These are phyloP conservation scores for Phalloptychus januarius DNA, from an alignment of 2,797 vertebrate genomes.

Conservation along the genomic window DNA sequence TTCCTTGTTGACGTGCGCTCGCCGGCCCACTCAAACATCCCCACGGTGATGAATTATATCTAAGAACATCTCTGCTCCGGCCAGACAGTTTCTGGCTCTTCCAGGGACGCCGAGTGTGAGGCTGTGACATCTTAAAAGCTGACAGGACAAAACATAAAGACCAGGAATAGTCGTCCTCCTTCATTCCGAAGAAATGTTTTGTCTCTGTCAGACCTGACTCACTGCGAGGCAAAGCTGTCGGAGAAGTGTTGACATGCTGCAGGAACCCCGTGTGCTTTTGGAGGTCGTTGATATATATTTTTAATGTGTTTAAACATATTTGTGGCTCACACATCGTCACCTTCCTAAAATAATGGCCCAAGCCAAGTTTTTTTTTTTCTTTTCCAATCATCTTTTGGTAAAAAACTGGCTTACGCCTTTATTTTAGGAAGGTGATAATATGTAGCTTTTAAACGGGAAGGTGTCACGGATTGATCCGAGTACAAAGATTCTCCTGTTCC, in stretches of 20 bases:
- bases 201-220: not conserved
- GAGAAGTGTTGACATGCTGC: not conserved
- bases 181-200: not conserved
- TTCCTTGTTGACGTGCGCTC: constrained; percentile 12
- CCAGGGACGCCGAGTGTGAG: constrained; percentile 31
- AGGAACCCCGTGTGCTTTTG: not conserved
- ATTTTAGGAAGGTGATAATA: not conserved
- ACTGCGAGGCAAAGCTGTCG: not conserved
- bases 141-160: not conserved
- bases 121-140: not conserved
- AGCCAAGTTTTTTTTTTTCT: too few relatives aligned
- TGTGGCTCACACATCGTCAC: not conserved
- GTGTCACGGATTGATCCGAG: not conserved
- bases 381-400: too few relatives aligned
- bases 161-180: constrained; percentile 24
- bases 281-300: not conserved
- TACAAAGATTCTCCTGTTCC: not conserved
- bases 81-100: constrained; percentile 22
- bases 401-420: not conserved
- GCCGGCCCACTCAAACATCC: constrained; percentile 5
- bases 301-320: not conserved
- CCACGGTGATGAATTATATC: constrained; percentile 29
- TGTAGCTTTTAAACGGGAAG: not conserved
- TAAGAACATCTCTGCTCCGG: constrained; percentile 1
- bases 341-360: too few relatives aligned